Conservation (phyloP, 2,888 invertebrate species). For the Nycteola revayana region DNA sequence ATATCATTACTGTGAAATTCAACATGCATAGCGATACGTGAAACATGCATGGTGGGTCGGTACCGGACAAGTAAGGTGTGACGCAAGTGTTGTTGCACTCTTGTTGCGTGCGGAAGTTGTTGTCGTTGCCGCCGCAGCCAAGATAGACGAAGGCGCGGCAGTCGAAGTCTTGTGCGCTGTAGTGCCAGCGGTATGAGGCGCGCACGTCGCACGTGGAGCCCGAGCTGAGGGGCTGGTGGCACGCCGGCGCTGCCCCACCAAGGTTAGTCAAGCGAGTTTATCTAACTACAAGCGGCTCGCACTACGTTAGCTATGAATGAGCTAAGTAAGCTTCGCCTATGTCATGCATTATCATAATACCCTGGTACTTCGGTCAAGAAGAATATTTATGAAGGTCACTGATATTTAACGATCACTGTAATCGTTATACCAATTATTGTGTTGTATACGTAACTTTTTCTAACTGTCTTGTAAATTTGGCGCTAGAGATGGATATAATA, state of each 20-base stretch:
- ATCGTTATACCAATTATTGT: no score
- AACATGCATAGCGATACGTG: no score
- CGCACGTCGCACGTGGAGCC: slow-evolving; percentile 40
- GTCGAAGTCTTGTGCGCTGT: slow-evolving; percentile 84
- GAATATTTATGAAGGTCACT: no score
- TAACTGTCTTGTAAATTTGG: no score
- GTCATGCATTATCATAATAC: no score
- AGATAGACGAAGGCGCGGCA: slow-evolving; percentile 92
- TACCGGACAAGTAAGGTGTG: slow-evolving; percentile 33
- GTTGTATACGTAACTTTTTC: no score
- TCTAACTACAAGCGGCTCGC: slow-evolving; percentile 12
- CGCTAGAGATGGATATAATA: no score
- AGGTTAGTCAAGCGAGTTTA: slow-evolving; percentile 25
- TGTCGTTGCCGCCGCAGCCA: slow-evolving; percentile 94
- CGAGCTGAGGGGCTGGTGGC: slow-evolving; percentile 50
- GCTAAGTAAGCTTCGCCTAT: no score
- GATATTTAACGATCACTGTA: no score
- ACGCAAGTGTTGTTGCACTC: slow-evolving; percentile 81
- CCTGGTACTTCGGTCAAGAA: no score
- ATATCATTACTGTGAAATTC: no score
- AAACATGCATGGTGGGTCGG: slow-evolving; percentile 12
- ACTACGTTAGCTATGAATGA: slow-evolving; percentile 6
- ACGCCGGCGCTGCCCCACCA: slow-evolving; percentile 52
- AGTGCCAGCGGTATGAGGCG: slow-evolving; percentile 86
- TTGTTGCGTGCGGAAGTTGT: slow-evolving; percentile 90